Evolutionary conservation across 2,888 invertebrate genomes (phyloP), one percentile per base, ranked within the genome.

Genomic region (Acronicta alni): DNA sequence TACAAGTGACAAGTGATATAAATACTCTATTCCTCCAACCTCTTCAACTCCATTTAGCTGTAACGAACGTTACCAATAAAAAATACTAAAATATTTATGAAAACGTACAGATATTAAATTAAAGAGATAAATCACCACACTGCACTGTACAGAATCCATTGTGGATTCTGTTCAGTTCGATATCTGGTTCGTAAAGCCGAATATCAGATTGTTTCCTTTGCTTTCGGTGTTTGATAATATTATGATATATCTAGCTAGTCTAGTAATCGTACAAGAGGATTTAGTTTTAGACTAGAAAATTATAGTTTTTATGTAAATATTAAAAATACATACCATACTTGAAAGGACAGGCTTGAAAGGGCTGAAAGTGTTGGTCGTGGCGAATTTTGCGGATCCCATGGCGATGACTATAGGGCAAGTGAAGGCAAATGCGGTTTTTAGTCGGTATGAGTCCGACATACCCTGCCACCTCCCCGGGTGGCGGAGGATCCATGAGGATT

Each of bases 191-290:
- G 35, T 32, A 39, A 44, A 43, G 17, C 17, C 45, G 57, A 15
- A 42, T 41, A 57, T 32, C 15, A 30, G 20, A 46, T 42, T n/a
- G 47, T 53, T 54, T 54, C 49, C 54, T 71, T 58, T 71, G 53
- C 58, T n/a, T 43, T 23, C 23, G 3, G 6, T 35, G 35, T 0
- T 35, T 35, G 12, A 32, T 51, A 39, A 37, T 71, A 51, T 43
- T 37, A 30, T n/a, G n/a, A n/a, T n/a, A n/a, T n/a, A n/a, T 47
- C 12, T 43, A 69, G 55, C 46, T 52, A 44, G n/a, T 17, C 17
- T 52, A 39, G 44, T 47, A 26, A 26, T 41, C 32, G 18, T 42
- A 20, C 42, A 38, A 55, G 12, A 12, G 51, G 44, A 56, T 32
- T 20, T 44, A 17, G 56, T 56, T 51, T 63, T 16, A 56, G 66